Base-by-base conservation (phyloP, 2,888 invertebrate species). In the Heliconius ethilla region DNA sequence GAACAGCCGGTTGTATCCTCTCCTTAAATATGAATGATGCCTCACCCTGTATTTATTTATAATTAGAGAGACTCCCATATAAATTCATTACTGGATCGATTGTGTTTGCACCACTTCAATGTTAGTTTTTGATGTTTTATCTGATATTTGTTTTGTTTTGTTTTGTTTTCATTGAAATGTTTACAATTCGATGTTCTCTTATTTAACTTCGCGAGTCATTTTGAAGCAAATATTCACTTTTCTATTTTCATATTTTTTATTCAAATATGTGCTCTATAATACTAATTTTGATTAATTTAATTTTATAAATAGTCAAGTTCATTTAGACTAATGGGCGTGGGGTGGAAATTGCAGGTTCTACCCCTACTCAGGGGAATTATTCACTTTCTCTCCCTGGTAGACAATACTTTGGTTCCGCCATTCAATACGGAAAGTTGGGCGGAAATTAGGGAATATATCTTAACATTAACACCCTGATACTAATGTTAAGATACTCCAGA, bases 1-100 rank as follows among this genome's bases (percentile, higher is more conserved):
- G 75, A 84, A 83, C 88, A 88, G 84, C 86, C 84, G 87, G 86
- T 83, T 82, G 84, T 87, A 89, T 90, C 89, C 89, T 88, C 80
- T 76, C 82, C 82, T 92, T 86, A 91, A 92, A 90, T 88, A 91
- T 93, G 82, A 77, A 93, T 89, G 85, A 83, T 78, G 76, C 81
- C 82, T 82, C 77, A 81, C 81, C 70, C 75, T 69, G 67, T 76
- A 77, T 63, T 76, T 81, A 81, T 82, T 79, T 76, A 78, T 81
- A 81, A 80, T 81, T 81, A 77, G 67, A 72, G 67, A 72, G 76
- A 63, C 73, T 76, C 40, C 77, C 37, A 72, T 70, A 80, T 78
- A 82, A 82, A 82, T 81, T 84, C 85, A 86, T 87, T 84, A 80
- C 63, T 78, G 80, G 83, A 85, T 87, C 88, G 85, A 88, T 87